Base-by-base conservation (phyloP, 2,797 vertebrate genomes). In the Mormyrops attenuatus region DNA sequence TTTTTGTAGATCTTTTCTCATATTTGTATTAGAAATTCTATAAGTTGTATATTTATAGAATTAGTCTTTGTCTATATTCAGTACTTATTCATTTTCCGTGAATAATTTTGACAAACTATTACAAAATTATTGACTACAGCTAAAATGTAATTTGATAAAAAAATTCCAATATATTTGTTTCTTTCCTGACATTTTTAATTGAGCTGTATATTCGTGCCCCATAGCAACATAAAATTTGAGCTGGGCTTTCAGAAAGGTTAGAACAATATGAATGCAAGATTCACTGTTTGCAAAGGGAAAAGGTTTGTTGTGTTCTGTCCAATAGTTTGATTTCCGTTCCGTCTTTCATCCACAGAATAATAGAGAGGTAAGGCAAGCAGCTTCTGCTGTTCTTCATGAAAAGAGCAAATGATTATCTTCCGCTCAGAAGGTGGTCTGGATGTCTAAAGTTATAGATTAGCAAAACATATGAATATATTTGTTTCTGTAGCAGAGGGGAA, bases 371-470 rank as follows among this genome's bases (percentile, higher is more conserved):
- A 34, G 44, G 88, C 94, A 94, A 91, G 92, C 90, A 84, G 91
- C 94, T 93, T 94, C 91, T 91, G 41, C 92, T 92, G 1, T 77
- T 88, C 94, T 69, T 93, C 91, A 89, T 90, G 89, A 92, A 95
- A 93, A 89, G 91, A 52, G 82, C 90, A 84, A 92, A 88, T 92
- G 92, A 94, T 94, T 93, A 95, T 95, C 94, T 92, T 90, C 9
- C 91, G 93, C 92, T 89, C 53, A 60, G n/a, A 93, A 91, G 92
- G 92, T 90, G 93, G 94, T 95, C 95, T 95, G 95, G 94, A 93
- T 91, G 92, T 96, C 94, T 95, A 93, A 95, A 95, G 94, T 95
- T 89, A 89, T 88, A 93, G 95, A 95, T 96, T 85, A 52, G 82
- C 44, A 85, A 84, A 49, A 52, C 44, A 49, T 13, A 52, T 85